Base-by-base conservation (phyloP, 2,113 vertebrate genomes). In the Python bivittatus region DNA sequence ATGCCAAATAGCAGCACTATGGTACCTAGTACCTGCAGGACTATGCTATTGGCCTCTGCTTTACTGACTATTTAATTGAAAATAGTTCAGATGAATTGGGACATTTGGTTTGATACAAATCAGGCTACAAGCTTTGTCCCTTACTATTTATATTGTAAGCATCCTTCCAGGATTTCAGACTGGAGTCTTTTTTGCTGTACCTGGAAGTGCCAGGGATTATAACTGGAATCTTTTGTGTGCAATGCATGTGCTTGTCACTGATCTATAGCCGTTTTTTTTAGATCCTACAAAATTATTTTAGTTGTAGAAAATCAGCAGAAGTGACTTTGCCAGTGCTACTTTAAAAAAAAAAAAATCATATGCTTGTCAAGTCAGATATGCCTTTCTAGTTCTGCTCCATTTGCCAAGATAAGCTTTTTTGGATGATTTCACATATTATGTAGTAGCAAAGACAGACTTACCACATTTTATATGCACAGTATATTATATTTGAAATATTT, bases 381-480 rank as follows among this genome's bases (percentile, higher is more conserved):
- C 42, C 58, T 72, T 5, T 53, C 61, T 52, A 57, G 89, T 90
- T 56, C 20, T 56, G 52, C 33, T 79, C n/a, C 52, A 54, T 83
- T 83, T 83, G 44, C 60, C 88, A 83, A 56, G 64, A 27, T 54
- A 72, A 38, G 79, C 64, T 72, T 64, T n/a, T 89, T 89, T 11
- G 15, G 27, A n/a, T 61, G 58, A 44, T 61, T 88, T 48, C 13
- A 44, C 58, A 88, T 27, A 88, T 61, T 44, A 88, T 38, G 33
- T 27, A 92, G 60, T 54, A 92, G 29, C 64, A 88, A 60, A 88
- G 25, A 0, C 9, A 92, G 79, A 44, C 93, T 60, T 48, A 60
- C 17, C 90, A 86, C 79, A 13, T 72, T 88, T 92, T 53, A 54
- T 68, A 92, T 94, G 94, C 54, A 92, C 86, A 85, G 10, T 88